Evolutionary conservation across 2,888 invertebrate species (phyloP).

Genomic region (Philopedon plagiatum): DNA sequence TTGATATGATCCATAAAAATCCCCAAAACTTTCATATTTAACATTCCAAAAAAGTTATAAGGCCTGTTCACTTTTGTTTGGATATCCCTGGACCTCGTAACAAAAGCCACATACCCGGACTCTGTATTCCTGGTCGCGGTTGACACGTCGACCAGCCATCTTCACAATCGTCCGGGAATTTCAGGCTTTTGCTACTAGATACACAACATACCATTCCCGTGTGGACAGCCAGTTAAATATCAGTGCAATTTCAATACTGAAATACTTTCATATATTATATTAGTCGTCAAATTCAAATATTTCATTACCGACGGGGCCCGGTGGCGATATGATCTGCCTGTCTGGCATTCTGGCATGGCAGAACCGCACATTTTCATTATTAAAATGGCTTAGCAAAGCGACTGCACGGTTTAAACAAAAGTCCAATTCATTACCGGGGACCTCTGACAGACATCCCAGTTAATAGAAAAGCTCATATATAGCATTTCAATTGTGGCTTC

Average conservation of each 20-base stretch:
- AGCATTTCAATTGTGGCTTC: conserved; percentile 41
- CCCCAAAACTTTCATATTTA: too few relatives aligned
- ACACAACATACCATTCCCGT: too few relatives aligned
- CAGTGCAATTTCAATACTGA: neutral
- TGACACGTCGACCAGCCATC: too few relatives aligned
- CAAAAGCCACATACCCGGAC: too few relatives aligned
- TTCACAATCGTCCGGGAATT: too few relatives aligned
- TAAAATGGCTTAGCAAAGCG: conserved; percentile 31
- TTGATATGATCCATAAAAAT: too few relatives aligned
- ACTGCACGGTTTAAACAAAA: conserved; percentile 31
- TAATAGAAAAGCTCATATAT: conserved; percentile 46
- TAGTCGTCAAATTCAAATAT: conserved; percentile 14
- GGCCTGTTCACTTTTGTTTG: too few relatives aligned
- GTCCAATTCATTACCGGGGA: conserved; percentile 39
- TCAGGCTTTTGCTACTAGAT: too few relatives aligned
- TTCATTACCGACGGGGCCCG: conserved; percentile 23
- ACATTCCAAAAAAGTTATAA: too few relatives aligned
- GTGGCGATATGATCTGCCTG: conserved; percentile 21
- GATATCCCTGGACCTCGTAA: too few relatives aligned
- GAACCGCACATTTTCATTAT: conserved; percentile 35
- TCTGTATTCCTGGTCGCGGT: too few relatives aligned
- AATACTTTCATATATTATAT: conserved; percentile 3
- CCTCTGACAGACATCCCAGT: conserved; percentile 36
- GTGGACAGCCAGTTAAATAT: neutral
- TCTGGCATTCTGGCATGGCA: conserved; percentile 16